phyloP scores from a whole-genome alignment of 2,888 invertebrate genomes.

The Coenonympha glycerion region DNA sequence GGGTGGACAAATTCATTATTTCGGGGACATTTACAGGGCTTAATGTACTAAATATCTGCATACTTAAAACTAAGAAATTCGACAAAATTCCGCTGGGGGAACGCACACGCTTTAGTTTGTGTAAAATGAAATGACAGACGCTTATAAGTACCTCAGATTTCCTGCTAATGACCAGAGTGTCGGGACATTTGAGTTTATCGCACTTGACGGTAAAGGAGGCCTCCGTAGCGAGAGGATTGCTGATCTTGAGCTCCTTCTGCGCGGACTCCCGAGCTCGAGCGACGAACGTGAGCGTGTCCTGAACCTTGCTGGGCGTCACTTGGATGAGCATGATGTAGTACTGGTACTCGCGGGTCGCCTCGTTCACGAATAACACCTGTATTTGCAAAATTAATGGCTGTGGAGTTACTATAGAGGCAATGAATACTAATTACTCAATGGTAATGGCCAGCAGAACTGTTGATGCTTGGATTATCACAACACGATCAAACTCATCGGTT shows the following conservation, averaged over 20 bases:
- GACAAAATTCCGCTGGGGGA: too few species aligned
- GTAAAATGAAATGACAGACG: not conserved
- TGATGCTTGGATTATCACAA: too few species aligned
- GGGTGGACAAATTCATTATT: too few species aligned
- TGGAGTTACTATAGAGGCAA: too few species aligned
- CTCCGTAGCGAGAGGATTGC: slow-evolving; percentile 49
- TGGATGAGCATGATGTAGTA: slow-evolving; percentile 50
- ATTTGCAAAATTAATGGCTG: too few species aligned
- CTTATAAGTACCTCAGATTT: slow-evolving; percentile 53
- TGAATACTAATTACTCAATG: too few species aligned
- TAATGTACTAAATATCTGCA: too few species aligned
- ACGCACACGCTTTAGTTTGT: too few species aligned
- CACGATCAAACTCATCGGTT: too few species aligned
- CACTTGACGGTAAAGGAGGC: slow-evolving; percentile 44
- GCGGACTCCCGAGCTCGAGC: slow-evolving; percentile 56
- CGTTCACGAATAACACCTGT: slow-evolving; percentile 62
- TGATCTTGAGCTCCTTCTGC: slow-evolving; percentile 47
- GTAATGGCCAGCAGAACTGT: too few species aligned
- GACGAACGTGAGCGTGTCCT: slow-evolving; percentile 50
- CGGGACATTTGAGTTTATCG: slow-evolving; percentile 44
- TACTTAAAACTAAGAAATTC: too few species aligned
- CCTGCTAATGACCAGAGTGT: slow-evolving; percentile 42
- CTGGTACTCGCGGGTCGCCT: slow-evolving; percentile 55
- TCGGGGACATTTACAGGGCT: too few species aligned
- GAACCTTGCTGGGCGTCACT: slow-evolving; percentile 50